Conservation (phyloP, 2,888 invertebrate genomes). For the Archips xylosteana region DNA sequence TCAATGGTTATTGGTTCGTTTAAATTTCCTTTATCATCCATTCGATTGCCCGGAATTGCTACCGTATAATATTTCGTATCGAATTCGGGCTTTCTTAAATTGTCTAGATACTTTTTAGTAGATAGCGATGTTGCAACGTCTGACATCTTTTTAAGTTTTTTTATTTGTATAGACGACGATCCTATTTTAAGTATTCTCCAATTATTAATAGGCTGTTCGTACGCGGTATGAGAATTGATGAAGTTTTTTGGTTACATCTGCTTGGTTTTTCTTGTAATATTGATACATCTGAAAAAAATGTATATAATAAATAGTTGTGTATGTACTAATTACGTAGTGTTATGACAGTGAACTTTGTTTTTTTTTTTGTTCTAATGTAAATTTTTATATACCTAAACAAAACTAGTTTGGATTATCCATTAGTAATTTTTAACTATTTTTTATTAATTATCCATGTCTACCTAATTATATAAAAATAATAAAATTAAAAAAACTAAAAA, state of each 20-base stretch:
- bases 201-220: not conserved
- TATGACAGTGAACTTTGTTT: no score
- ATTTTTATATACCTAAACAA: no score
- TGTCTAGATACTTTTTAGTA: not conserved
- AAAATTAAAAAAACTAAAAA: no score
- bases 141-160: not conserved
- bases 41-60: not conserved
- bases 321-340: no score
- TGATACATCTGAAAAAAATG: not conserved
- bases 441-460: no score
- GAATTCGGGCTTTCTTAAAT: not conserved
- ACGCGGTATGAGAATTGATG: not conserved
- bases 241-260: not conserved
- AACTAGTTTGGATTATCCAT: no score
- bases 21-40: not conserved
- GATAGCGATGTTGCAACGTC: no score
- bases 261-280: not conserved
- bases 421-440: no score
- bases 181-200: constrained; percentile 1
- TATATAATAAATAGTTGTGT: no score
- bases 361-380: no score
- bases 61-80: not conserved
- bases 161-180: not conserved
- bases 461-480: no score
- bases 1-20: not conserved